Evolutionary conservation across 2,113 vertebrate genomes (phyloP), one percentile per base, ranked within the genome.

Genomic region (Pontoporia blainvillei): DNA sequence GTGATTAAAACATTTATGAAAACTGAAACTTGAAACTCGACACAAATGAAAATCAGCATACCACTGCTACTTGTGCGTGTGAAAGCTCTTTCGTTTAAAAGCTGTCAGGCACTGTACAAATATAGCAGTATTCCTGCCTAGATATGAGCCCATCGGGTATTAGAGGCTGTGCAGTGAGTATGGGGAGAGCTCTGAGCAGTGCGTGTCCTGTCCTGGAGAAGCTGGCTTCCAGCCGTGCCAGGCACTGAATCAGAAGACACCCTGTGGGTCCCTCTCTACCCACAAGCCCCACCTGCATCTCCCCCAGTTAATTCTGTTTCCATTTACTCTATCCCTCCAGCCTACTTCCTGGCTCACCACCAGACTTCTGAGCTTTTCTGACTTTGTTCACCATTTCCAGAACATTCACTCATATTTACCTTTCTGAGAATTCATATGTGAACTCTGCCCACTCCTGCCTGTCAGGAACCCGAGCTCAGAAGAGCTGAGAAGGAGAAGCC

Each of bases 121-220:
- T 52, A 64, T 0, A 67, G 12, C 23, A 36, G 25, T 1, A 2
- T n/a, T 64, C 44, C 41, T 12, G 29, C 5, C 31, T 25, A 12
- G 23, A 36, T 39, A 1, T 2, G 13, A 39, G 18, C 15, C 67
- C 5, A 0, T 3, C 5, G 2, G 4, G 10, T 6, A 64, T 41
- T 13, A 17, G 5, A 39, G 9, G 1, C 4, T 11, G 2, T 59
- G 1, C 13, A 14, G 6, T 0, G 6, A 31, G 44, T 1, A 57
- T 21, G 6, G 21, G 44, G 29, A n/a, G 23, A 72, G 27, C 18
- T 67, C 61, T 34, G 15, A 62, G 46, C 8, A 23, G 21, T 4
- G 8, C 23, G 6, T 34, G 39, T 61, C 36, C 36, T 78, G 10
- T 23, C 1, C 20, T 14, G 4, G 20, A 52, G 36, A 95, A 15